Conservation (phyloP, 2,888 invertebrate species). For the Cantharis flavilabris region DNA sequence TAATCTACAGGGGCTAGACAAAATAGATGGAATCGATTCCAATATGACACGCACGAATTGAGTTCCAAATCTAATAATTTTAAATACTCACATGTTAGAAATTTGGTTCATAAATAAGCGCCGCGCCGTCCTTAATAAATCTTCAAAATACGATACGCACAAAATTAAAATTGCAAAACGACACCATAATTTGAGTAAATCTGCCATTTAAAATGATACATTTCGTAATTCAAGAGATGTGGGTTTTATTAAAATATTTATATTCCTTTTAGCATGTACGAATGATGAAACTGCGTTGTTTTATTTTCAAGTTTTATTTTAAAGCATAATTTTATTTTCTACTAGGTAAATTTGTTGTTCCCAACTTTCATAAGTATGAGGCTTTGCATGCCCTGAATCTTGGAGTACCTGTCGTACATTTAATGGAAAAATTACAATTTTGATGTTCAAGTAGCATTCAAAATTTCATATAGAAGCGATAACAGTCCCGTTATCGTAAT, state of each 20-base stretch:
- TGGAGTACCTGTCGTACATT: not conserved
- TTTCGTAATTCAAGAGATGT: not conserved
- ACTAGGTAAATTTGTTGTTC: not conserved
- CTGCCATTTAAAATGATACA: conserved; percentile 1
- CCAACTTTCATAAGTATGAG: not conserved
- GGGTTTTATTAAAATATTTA: not conserved
- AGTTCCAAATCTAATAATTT: not conserved
- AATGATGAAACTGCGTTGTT: not conserved
- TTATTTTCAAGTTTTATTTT: not conserved
- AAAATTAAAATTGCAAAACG: not conserved
- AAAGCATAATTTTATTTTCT: not conserved
- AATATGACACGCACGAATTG: not conserved
- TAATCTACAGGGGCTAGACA: not conserved
- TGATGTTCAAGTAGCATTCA: not conserved
- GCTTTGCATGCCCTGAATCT: not conserved
- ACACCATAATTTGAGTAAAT: not conserved
- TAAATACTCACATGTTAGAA: not conserved
- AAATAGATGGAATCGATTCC: not conserved
- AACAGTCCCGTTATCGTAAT: not conserved
- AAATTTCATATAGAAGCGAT: not conserved
- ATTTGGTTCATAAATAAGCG: not conserved
- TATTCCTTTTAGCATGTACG: not conserved
- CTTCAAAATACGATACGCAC: not conserved
- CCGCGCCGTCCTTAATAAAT: not conserved
- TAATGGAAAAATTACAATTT: not conserved